Evolutionary conservation across 1,140 invertebrate genomes (phyloP).

Genomic region (Leptopilina boulardi): DNA sequence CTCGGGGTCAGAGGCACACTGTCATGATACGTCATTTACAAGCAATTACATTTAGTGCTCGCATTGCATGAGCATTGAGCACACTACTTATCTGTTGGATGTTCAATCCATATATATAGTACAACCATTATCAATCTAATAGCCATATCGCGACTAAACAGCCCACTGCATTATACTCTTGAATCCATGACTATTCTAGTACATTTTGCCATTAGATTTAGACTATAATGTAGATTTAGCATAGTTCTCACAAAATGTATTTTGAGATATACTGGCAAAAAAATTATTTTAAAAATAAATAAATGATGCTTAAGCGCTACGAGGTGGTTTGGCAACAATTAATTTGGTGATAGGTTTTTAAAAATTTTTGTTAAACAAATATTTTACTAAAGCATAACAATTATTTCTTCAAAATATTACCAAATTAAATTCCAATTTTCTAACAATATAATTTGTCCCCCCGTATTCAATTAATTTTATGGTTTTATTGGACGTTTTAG

Average conservation of each 20-base stretch:
- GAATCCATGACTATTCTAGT: background rate
- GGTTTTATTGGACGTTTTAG: background rate
- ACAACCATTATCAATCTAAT: constrained; percentile 62
- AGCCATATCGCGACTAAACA: constrained; percentile 63
- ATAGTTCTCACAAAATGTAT: too few species aligned
- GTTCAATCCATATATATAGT: constrained; percentile 49
- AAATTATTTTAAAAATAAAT: too few species aligned
- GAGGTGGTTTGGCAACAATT: too few species aligned
- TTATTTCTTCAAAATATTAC: too few species aligned
- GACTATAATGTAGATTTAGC: background rate
- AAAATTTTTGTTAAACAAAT: too few species aligned
- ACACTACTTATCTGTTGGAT: constrained; percentile 57
- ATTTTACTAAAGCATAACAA: too few species aligned
- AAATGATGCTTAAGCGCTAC: too few species aligned
- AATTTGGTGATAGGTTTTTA: too few species aligned
- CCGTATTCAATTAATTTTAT: background rate
- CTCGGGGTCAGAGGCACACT: constrained; percentile 41
- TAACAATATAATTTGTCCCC: background rate
- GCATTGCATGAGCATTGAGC: constrained; percentile 38
- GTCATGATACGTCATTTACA: constrained; percentile 59
- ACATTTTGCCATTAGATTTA: background rate
- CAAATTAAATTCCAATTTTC: too few species aligned
- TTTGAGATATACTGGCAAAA: too few species aligned
- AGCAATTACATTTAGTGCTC: constrained; percentile 56
- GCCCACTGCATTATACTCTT: constrained; percentile 35